These are phyloP conservation scores for Capreolus pygargus DNA, from an alignment of 2,113 vertebrate genomes.

Conservation along the genomic window DNA sequence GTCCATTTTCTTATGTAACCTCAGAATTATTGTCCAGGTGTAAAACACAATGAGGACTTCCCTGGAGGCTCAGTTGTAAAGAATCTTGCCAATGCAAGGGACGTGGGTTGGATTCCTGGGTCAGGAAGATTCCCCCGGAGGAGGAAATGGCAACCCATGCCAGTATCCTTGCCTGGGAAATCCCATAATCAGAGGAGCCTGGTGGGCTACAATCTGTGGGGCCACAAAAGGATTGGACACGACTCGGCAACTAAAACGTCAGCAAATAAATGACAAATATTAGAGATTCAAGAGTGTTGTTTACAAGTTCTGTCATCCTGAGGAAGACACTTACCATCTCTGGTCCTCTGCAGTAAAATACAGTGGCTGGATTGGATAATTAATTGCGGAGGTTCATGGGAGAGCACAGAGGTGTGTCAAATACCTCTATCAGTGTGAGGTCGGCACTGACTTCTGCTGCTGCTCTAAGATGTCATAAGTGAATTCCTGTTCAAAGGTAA, in stretches of 20 bases:
- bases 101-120: background rate
- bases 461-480: background rate
- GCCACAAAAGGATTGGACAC: background rate
- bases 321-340: background rate
- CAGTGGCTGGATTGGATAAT: background rate
- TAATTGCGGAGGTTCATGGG: background rate
- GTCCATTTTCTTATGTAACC: background rate
- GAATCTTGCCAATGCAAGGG: background rate
- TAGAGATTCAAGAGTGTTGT: background rate
- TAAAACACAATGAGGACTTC: background rate
- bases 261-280: background rate
- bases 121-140: background rate
- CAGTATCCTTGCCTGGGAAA: background rate
- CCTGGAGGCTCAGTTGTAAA: background rate
- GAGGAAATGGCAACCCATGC: background rate
- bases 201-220: fast-evolving
- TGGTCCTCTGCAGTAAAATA: background rate
- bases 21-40: background rate
- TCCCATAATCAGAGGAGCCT: background rate
- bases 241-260: background rate
- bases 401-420: background rate
- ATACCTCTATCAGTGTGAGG: background rate
- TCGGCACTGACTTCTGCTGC: background rate
- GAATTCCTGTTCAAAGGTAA: background rate
- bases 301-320: background rate